Evolutionary conservation across 2,113 vertebrate species (phyloP), one percentile per base, ranked within the genome.

Genomic region (Hippocampus zosterae): DNA sequence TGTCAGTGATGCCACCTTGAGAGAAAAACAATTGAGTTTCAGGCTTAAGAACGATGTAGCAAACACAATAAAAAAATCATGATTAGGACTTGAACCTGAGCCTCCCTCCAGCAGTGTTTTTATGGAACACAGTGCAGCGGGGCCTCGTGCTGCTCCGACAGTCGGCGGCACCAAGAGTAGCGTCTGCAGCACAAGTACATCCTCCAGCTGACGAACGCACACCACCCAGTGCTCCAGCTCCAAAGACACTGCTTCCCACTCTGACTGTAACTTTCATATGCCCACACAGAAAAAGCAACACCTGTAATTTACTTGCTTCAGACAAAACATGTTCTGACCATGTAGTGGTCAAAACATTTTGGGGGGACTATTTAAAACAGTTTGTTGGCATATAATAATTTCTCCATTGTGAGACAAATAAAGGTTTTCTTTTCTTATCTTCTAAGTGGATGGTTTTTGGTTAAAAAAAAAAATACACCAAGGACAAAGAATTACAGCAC

Each of bases 191-290:
- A 96, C 90, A 69, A 98, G 89, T 44, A 95, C 93, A 21, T 99
- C 96, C 80, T 98, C 96, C 75, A 98, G 84, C 87, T 99, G 97
- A 27, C 92, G 93, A 70, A 97, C 91, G 75, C 96, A 89, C 76
- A 98, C 96, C 70, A 90, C 90, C 97, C 97, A 99, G 82, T 99
- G 95, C 80, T 99, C 97, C 25, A 93, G 84, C 87, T 99, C 97
- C 67, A 98, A 87, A 3, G 96, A 99, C 65, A 99, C 94, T 0
- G 96, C 93, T 88, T 98, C 97, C 97, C 97, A 94, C 75, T 94
- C 94, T 0, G 88, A 90, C 90, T 93, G 91, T 62, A 89, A 29
- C 89, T 89, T 77, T 40, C 8, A 65, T 21, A 84, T 53, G 70
- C n/a, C 72, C 52, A 23, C 60, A 67, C 57, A 76, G 18, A 21